phyloP scores from a whole-genome alignment of 1,140 invertebrate genomes.

The Diplogasteroides magnus region DNA sequence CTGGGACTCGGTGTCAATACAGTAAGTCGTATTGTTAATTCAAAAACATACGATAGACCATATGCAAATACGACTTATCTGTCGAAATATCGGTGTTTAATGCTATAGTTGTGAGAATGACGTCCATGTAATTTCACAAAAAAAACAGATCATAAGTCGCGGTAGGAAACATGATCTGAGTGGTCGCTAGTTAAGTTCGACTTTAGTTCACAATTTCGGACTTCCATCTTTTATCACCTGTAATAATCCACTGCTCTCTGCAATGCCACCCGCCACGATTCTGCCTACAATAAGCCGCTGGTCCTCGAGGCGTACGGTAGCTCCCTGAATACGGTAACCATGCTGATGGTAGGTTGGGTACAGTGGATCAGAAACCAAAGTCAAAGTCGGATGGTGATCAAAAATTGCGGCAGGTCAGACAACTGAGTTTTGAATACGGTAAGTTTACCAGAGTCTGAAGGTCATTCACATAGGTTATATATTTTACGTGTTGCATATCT shows the following conservation, averaged over 20 bases:
- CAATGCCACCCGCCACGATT: conserved; percentile 87
- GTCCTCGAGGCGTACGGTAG: conserved; percentile 79
- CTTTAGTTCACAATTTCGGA: no score
- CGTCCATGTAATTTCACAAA: not conserved
- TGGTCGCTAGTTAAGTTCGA: no score
- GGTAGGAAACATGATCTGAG: no score
- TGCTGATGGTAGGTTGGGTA: not conserved
- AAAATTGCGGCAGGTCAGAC: not conserved
- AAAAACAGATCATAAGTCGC: not conserved
- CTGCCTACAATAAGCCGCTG: conserved; percentile 83
- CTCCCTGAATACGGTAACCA: conserved; percentile 61
- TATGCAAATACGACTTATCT: no score
- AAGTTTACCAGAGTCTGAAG: not conserved
- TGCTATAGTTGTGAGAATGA: not conserved
- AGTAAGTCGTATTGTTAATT: no score
- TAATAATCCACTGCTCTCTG: conserved; percentile 80
- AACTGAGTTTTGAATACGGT: not conserved
- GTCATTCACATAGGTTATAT: not conserved
- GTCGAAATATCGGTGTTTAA: no score
- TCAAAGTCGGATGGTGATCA: not conserved
- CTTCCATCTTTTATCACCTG: no score
- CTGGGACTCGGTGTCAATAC: no score
- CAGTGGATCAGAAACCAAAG: not conserved
- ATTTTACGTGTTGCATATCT: no score
- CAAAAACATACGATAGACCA: no score